Conservation (phyloP, 2,888 invertebrate species). For the Stenodema calcarata region DNA sequence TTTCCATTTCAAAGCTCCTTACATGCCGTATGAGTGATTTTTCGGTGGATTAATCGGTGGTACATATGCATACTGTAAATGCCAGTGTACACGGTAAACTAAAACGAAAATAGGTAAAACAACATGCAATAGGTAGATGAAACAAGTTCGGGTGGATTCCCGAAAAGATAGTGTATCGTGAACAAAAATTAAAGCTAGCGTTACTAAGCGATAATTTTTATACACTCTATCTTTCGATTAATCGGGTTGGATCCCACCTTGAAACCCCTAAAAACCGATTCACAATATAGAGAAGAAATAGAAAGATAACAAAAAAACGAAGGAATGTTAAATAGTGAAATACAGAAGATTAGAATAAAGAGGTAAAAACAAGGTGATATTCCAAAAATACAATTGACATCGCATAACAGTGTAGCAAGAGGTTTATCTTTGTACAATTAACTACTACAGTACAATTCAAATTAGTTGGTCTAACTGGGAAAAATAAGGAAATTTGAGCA, state of each 20-base stretch:
- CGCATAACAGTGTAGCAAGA: neutral
- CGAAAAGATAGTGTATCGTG: neutral
- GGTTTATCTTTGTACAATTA: neutral
- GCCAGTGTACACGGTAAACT: neutral
- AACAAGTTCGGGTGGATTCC: neutral
- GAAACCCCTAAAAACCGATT: neutral
- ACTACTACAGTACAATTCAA: too few relatives aligned
- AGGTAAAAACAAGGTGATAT: too few relatives aligned
- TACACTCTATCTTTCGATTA: neutral
- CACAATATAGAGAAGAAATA: neutral
- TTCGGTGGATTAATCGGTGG: neutral
- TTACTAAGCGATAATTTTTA: neutral
- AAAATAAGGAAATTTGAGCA: neutral
- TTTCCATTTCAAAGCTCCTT: neutral
- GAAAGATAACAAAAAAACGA: neutral
- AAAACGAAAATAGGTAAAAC: neutral
- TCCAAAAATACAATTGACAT: neutral
- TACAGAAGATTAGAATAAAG: neutral
- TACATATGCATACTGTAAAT: neutral
- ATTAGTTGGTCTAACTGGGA: neutral
- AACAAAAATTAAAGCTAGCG: neutral
- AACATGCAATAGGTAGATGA: neutral
- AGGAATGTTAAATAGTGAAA: neutral
- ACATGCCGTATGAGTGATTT: neutral
- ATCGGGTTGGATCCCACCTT: neutral